Base-by-base conservation (phyloP, 2,797 vertebrate genomes). In the Callimico goeldii region DNA sequence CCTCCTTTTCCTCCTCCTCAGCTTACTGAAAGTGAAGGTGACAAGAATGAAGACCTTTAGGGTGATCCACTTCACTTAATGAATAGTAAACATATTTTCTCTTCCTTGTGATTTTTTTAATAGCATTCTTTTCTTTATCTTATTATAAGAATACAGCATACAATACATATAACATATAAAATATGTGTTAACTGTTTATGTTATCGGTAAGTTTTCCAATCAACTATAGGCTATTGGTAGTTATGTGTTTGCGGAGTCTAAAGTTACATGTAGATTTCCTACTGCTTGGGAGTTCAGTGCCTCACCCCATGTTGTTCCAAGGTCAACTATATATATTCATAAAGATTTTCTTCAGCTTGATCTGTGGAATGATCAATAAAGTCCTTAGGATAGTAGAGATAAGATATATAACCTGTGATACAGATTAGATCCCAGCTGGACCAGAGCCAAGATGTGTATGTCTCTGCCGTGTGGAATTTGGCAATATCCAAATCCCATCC, bases 301-400 rank as follows among this genome's bases (percentile, higher is more conserved):
- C 48, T n/a, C 19, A 70, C 19, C n/a, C 19, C 77, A 26, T n/a
- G n/a, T 55, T 80, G 20, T 80, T 80, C 48, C 52, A 80, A n/a
- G 7, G 48, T 80, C 48, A 80, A 36, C 20, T 80, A n/a, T 14
- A 67, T 41, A 80, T 52, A 82, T 28, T 93, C 46, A 67, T 82
- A 86, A 94, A 70, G 8, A 85, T 90, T 85, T 95, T 75, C 88
- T 89, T 86, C 61, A 75, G 9, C 67, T 87, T 89, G 4, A 87
- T 79, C 48, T 81, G 14, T 33, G 61, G 48, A 86, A 93, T 43
- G 48, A 83, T 15, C 43, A 57, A 33, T 50, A 58, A 24, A 52
- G 26, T 90, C 58, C 72, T 55, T 84, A 87, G 67, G 79, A 50
- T 8, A 55, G 4, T 76, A 95, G 24, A n/a, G 12, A 80, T 55